phyloP scores from a whole-genome alignment of 2,113 vertebrate genomes.

The Cololabis saira region DNA sequence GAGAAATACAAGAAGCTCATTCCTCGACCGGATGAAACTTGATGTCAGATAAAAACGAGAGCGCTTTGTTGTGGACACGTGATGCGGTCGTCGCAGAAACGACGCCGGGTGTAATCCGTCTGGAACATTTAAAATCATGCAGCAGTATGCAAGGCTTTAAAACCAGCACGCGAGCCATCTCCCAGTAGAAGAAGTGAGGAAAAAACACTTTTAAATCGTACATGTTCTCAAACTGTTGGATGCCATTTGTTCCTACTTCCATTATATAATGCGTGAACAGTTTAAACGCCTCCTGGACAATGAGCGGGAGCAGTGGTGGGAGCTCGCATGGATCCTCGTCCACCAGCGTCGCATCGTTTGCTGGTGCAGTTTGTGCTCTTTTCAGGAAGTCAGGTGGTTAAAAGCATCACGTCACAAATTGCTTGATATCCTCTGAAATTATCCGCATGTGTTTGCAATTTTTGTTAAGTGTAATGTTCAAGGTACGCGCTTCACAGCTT shows the following conservation, averaged over 20 bases:
- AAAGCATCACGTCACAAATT: no score
- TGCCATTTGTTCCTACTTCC: neutral
- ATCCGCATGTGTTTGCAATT: no score
- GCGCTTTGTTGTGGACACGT: constrained; percentile 12
- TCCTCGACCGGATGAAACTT: constrained; percentile 62
- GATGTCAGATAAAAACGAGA: constrained; percentile 55
- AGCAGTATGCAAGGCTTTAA: constrained; percentile 32
- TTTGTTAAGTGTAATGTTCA: no score
- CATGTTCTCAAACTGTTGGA: neutral
- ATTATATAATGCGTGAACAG: neutral
- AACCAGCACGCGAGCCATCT: constrained; percentile 20
- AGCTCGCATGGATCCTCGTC: no score
- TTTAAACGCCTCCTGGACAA: neutral
- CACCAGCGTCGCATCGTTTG: no score
- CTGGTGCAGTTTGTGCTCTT: no score
- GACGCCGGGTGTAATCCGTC: constrained; percentile 13
- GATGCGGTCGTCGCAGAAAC: constrained; percentile 25
- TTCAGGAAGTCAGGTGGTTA: no score
- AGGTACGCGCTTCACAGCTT: no score
- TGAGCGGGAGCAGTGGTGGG: no score
- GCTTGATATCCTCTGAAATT: no score
- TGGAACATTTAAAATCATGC: constrained; percentile 46
- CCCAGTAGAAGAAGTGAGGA: neutral
- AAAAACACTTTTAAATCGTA: neutral
- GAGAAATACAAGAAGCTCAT: constrained; percentile 80